Conservation (phyloP, 2,113 vertebrate genomes). For the Albula goreensis region DNA sequence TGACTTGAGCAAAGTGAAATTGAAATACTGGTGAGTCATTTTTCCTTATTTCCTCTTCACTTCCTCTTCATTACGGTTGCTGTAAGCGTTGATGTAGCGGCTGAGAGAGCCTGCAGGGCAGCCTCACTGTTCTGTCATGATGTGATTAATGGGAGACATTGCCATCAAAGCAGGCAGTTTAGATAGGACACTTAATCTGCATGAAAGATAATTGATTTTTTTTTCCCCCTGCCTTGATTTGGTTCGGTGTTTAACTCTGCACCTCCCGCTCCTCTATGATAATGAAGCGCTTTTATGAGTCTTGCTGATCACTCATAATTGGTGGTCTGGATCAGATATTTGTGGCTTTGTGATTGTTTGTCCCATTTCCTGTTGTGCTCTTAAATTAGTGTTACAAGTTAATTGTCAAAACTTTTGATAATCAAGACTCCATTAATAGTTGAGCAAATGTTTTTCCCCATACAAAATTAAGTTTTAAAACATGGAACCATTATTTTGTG, state of each 20-base stretch:
- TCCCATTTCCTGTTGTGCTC: not conserved
- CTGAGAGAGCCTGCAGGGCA: not conserved
- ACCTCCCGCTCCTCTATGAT: not conserved
- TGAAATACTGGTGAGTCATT: conserved; percentile 97
- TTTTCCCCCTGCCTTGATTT: not conserved
- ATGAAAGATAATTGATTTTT: not conserved
- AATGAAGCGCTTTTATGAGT: not conserved
- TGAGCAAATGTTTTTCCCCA: too few relatives aligned
- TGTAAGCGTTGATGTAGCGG: conserved; percentile 15
- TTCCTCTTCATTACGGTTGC: not conserved
- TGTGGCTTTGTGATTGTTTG: not conserved
- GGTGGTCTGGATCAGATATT: not conserved
- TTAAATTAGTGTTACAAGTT: not conserved
- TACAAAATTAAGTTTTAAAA: too few relatives aligned
- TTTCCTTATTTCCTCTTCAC: not conserved
- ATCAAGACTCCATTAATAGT: not conserved
- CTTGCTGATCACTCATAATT: not conserved
- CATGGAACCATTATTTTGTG: too few relatives aligned
- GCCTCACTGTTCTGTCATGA: not conserved
- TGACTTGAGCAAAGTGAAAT: conserved; percentile 98
- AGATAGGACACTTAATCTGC: not conserved
- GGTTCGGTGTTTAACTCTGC: not conserved
- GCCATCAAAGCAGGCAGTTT: not conserved
- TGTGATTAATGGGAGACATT: not conserved
- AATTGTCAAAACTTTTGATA: not conserved